Conservation (phyloP, 2,797 vertebrate genomes). For the Chaetophractus vellerosus region DNA sequence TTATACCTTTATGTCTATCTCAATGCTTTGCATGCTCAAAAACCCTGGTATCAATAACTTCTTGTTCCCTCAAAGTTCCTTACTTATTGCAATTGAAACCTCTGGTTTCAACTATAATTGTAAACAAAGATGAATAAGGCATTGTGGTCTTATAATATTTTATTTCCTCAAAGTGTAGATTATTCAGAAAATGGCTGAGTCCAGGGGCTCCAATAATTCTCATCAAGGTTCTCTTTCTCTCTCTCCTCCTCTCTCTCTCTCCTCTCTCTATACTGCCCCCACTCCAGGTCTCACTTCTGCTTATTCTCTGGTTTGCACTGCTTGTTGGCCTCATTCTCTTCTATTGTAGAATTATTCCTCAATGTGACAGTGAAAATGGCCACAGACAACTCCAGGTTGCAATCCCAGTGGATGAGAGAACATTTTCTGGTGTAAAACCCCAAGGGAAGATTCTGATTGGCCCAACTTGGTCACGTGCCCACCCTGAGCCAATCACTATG, state of each 20-base stretch:
- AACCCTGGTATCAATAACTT: constrained; percentile 41
- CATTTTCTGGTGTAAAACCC: background rate
- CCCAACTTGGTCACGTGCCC: background rate
- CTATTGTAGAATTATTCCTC: background rate
- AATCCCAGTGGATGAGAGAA: background rate
- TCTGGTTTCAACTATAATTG: constrained; percentile 40
- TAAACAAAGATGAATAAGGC: constrained; percentile 53
- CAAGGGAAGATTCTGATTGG: constrained; percentile 5
- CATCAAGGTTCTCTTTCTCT: background rate
- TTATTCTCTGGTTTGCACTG: background rate
- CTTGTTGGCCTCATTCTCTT: background rate
- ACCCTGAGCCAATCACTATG: background rate
- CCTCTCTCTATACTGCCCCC: background rate
- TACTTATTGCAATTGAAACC: constrained; percentile 50
- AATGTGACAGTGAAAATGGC: background rate
- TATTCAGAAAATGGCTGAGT: background rate
- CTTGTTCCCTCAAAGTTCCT: constrained; percentile 55
- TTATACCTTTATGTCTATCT: constrained; percentile 54
- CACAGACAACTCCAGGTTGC: background rate
- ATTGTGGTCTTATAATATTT: constrained; percentile 22
- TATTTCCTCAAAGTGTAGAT: constrained; percentile 34
- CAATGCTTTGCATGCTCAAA: background rate
- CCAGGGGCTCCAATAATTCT: background rate
- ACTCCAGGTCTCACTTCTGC: background rate
- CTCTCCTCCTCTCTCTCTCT: background rate